Percentiles rank a stretch among this genome's conserved stretches.
Evolutionary conservation across 1,140 invertebrate genomes (phyloP).

Genomic region (Sinonovacula constricta): DNA sequence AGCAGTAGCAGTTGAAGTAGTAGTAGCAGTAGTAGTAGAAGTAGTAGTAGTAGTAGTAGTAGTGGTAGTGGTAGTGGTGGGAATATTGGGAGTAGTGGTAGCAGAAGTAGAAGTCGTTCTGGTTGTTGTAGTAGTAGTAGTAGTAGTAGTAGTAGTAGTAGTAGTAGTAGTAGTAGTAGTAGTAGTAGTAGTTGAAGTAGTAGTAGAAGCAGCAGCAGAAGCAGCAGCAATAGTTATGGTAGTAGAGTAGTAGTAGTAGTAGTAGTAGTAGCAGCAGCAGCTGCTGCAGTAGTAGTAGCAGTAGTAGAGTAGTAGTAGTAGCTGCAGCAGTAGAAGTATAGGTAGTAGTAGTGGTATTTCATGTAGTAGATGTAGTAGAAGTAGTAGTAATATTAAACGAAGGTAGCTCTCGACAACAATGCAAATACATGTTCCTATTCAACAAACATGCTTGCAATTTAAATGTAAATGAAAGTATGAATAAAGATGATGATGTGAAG

Average conservation of each 20-base stretch:
- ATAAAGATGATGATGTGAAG: no score
- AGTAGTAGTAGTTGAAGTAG: not conserved
- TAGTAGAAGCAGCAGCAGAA: no score
- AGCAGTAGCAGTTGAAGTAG: constrained; percentile 1
- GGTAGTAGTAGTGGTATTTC: not conserved
- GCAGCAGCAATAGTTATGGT: no score
- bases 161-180: constrained; percentile 9
- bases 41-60: constrained; percentile 11
- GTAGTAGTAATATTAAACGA: constrained; percentile 1
- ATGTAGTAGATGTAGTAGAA: not conserved
- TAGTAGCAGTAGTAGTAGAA: not conserved
- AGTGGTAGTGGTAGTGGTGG: constrained; percentile 19
- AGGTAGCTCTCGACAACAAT: no score
- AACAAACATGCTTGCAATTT: no score
- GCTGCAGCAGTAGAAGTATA: not conserved
- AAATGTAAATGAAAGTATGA: no score
- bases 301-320: no score
- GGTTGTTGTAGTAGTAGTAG: not conserved
- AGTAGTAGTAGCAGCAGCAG: constrained; percentile 4
- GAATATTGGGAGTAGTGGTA: no score
- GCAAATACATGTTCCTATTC: no score
- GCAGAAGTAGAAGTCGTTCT: no score
- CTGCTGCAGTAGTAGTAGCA: not conserved
- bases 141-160: constrained; percentile 26
- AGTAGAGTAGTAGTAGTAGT: not conserved